Evolutionary conservation across 30 jellyfish, hydroid and myxozoan species (phyloP).

Genomic region (Chrysaora quinquecirrha): DNA sequence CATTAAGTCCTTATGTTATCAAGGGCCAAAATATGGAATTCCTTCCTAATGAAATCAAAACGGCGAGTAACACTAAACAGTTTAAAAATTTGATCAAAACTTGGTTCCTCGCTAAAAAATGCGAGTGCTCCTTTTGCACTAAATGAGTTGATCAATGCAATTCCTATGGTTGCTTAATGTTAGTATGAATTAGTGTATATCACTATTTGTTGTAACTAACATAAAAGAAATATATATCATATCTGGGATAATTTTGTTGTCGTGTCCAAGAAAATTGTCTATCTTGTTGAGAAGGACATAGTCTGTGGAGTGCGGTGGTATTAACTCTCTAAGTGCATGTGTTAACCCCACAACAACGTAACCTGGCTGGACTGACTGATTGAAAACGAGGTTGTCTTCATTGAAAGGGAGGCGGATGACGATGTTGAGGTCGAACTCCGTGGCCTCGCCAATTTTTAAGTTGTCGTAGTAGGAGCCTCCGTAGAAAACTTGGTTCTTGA

Average conservation of each 20-base stretch:
- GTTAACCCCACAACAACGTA: background rate
- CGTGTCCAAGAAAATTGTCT: background rate
- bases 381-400: background rate
- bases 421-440: constrained; percentile 28
- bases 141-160: too few relatives aligned
- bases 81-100: too few relatives aligned
- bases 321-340: background rate
- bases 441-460: constrained; percentile 28
- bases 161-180: too few relatives aligned
- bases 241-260: background rate
- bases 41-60: too few relatives aligned
- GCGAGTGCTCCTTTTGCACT: too few relatives aligned
- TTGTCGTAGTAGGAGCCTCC: constrained; percentile 33
- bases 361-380: background rate
- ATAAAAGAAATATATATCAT: too few relatives aligned
- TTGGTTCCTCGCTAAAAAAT: too few relatives aligned
- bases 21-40: too few relatives aligned
- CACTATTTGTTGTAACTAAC: too few relatives aligned
- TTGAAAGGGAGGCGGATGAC: constrained; percentile 22
- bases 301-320: background rate
- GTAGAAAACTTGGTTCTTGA: background rate
- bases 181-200: too few relatives aligned
- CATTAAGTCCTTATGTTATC: too few relatives aligned
- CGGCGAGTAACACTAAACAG: too few relatives aligned
- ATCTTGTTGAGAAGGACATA: background rate